Base-by-base conservation (phyloP, 2,888 invertebrate genomes). In the Hyposoter dolosus region DNA sequence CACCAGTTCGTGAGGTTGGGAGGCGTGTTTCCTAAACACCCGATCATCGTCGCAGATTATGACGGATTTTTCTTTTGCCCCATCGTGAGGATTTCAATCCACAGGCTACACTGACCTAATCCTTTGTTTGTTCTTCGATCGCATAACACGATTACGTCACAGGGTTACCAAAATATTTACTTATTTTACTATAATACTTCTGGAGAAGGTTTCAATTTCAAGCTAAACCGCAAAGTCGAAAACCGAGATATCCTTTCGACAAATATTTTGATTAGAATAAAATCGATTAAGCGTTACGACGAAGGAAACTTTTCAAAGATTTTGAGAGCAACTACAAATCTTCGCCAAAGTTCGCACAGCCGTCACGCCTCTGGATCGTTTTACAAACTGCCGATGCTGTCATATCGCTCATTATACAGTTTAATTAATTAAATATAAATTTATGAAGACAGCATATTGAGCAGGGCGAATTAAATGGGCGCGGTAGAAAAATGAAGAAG, bases 11-110 rank as follows among this genome's bases (percentile, higher is more conserved):
- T 53, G 45, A 56, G 85, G 23, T 32, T 9, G 10, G 43, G 63
- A 56, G 81, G 85, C 83, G 85, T 80, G 69, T 69, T 83, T 50
- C 28, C 23, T 32, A 69, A 28, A 35, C 76, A 10, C 17, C 23
- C 56, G 23, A 82, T 43, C 15, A 40, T 85, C 69, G 56, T 23
- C 23, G 23, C 32, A 76, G 77, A 84, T 82, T 79, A 80, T 40
- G 65, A 40, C 65, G 71, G 79, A 63, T 85, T 79, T 72, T 23
- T 50, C 47, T 60, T 53, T 82, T 60, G 40, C 63, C 10, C 53
- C 43, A 19, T 40, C 40, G 9, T 60, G 28, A 19, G 69, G 40
- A 19, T 43, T 71, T 47, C 47, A 81, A 56, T 71, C 69, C 69
- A n/a, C 19, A 65, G 84, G 47, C 60, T 43, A 47, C 53, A 53